phyloP scores from a whole-genome alignment of 2,797 vertebrate species.

The Paguma larvata region DNA sequence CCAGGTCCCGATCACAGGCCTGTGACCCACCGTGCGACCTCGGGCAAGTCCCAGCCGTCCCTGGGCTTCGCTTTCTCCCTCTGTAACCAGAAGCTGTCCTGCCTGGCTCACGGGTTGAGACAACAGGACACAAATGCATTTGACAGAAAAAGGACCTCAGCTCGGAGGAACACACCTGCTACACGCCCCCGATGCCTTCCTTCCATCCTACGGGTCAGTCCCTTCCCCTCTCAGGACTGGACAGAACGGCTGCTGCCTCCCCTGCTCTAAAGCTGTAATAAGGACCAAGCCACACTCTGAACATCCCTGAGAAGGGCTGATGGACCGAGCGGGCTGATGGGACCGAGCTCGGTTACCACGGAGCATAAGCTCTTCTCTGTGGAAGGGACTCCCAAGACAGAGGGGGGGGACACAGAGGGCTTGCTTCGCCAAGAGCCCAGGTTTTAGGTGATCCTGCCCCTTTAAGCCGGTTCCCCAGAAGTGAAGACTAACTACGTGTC shows the following conservation, averaged over 20 bases:
- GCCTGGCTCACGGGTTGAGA: background rate
- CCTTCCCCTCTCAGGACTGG: background rate
- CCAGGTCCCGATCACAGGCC: background rate
- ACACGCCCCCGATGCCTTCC: background rate
- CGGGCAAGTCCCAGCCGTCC: background rate
- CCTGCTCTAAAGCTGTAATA: background rate
- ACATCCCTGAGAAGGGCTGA: background rate
- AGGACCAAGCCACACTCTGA: background rate
- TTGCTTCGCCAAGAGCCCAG: background rate
- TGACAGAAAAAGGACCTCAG: background rate
- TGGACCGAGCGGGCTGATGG: background rate
- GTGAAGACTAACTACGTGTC: constrained; percentile 81
- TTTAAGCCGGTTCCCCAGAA: constrained; percentile 78
- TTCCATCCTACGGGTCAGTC: background rate
- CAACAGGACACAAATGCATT: background rate
- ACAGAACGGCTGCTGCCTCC: background rate
- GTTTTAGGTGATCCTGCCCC: constrained; percentile 62
- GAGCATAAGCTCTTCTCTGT: background rate
- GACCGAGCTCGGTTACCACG: rapidly evolving
- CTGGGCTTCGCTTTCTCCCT: background rate
- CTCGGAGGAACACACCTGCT: background rate
- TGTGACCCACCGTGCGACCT: background rate
- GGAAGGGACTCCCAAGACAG: background rate
- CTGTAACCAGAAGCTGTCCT: background rate
- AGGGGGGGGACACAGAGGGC: background rate